Conservation (phyloP, 2,113 vertebrate genomes). For the Cathartes aura region DNA sequence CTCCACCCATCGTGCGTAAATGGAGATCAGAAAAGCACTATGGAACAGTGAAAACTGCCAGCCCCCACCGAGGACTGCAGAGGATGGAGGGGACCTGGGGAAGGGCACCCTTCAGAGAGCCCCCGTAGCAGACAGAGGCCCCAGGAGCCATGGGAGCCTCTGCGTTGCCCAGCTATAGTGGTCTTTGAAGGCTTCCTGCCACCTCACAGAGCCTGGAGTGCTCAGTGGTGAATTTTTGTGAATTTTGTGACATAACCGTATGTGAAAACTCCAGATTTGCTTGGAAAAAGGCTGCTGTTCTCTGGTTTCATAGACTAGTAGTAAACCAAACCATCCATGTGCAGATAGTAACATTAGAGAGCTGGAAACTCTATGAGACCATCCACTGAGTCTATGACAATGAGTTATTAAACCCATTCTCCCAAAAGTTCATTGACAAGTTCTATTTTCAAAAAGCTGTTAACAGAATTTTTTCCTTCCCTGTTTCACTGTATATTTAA, state of each 20-base stretch:
- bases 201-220: background rate
- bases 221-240: background rate
- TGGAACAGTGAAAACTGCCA: background rate
- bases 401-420: background rate
- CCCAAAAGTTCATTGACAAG: background rate
- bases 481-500: background rate
- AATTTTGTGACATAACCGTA: background rate
- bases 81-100: background rate
- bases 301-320: background rate
- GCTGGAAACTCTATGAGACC: background rate
- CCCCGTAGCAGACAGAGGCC: background rate
- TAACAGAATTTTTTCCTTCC: background rate
- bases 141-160: accelerated
- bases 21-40: background rate
- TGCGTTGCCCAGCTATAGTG: background rate
- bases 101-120: background rate
- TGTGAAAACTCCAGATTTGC: background rate
- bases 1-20: background rate
- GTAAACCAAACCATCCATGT: background rate
- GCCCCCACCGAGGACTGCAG: background rate
- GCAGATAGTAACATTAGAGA: background rate
- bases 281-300: background rate
- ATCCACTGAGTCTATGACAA: background rate
- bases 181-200: background rate
- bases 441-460: background rate